These are phyloP conservation scores for Diadema setosum DNA, from an alignment of 35 echinoderm and acorn worm species.

Conservation along the genomic window DNA sequence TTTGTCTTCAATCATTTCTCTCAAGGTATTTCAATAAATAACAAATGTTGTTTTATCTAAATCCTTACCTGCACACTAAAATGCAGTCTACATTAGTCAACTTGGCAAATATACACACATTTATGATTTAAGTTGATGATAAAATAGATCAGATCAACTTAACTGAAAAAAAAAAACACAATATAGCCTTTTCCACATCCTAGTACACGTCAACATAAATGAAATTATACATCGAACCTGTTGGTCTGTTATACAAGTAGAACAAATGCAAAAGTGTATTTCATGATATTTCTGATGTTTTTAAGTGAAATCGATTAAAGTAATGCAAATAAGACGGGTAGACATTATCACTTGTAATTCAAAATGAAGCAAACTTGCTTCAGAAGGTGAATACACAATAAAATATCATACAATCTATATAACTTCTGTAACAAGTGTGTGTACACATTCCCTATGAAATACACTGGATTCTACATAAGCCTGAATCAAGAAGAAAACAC, in stretches of 20 bases:
- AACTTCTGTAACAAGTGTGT: background rate
- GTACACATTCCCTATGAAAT: conserved; percentile 1
- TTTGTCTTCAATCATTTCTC: conserved; percentile 17
- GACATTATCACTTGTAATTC: background rate
- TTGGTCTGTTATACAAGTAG: conserved; percentile 19
- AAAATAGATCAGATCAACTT: conserved; percentile 18
- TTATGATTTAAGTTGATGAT: conserved; percentile 25
- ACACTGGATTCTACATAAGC: conserved; percentile 16
- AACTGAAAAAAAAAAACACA: background rate
- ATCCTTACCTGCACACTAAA: conserved; percentile 18
- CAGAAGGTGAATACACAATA: conserved; percentile 25
- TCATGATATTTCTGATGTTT: conserved; percentile 6
- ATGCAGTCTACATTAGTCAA: conserved; percentile 14
- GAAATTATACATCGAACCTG: conserved; percentile 9
- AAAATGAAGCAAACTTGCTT: conserved; percentile 9
- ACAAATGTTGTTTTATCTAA: conserved; percentile 15
- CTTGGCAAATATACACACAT: conserved; percentile 29
- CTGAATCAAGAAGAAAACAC: conserved; percentile 10
- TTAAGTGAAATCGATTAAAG: conserved; percentile 14
- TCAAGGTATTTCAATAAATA: conserved; percentile 36
- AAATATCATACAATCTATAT: conserved; percentile 34
- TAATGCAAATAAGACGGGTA: conserved; percentile 30
- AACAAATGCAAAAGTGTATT: conserved; percentile 30
- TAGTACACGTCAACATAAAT: conserved; percentile 17
- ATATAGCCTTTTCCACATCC: conserved; percentile 16